These are phyloP conservation scores for Hormaphis cornu DNA, from an alignment of 1,140 invertebrate species.

Conservation along the genomic window DNA sequence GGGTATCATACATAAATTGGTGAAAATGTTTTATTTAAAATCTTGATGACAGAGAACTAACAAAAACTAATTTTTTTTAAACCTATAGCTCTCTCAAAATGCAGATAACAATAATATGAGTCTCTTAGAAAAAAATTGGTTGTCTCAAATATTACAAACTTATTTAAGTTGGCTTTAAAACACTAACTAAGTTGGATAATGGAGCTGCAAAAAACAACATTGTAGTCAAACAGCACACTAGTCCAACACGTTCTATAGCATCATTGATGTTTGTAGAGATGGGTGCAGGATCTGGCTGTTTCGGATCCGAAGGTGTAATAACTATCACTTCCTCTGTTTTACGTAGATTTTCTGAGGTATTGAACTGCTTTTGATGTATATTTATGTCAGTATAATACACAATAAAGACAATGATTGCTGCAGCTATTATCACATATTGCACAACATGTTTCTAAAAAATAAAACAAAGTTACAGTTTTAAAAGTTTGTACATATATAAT, in stretches of 20 bases:
- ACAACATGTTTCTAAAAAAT: not conserved
- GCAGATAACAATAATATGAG: too few species aligned
- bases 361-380: not conserved
- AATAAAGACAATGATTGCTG: not conserved
- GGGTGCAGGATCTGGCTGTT: not conserved
- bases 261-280: not conserved
- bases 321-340: slow-evolving; percentile 32
- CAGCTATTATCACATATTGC: not conserved
- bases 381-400: not conserved
- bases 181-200: slow-evolving; percentile 55
- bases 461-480: not conserved
- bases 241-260: slow-evolving; percentile 44
- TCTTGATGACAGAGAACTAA: too few species aligned
- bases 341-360: not conserved
- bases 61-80: too few species aligned
- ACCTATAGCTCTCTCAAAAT: too few species aligned
- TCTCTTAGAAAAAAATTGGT: too few species aligned
- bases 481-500: not conserved
- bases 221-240: slow-evolving; percentile 60
- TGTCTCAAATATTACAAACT: too few species aligned
- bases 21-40: too few species aligned
- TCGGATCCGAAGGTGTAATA: not conserved
- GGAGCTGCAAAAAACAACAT: slow-evolving; percentile 70
- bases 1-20: too few species aligned
- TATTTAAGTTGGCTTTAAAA: slow-evolving; percentile 6